These are phyloP conservation scores for Intellagama lesueurii DNA, from an alignment of 2,797 vertebrate genomes.

Conservation along the genomic window DNA sequence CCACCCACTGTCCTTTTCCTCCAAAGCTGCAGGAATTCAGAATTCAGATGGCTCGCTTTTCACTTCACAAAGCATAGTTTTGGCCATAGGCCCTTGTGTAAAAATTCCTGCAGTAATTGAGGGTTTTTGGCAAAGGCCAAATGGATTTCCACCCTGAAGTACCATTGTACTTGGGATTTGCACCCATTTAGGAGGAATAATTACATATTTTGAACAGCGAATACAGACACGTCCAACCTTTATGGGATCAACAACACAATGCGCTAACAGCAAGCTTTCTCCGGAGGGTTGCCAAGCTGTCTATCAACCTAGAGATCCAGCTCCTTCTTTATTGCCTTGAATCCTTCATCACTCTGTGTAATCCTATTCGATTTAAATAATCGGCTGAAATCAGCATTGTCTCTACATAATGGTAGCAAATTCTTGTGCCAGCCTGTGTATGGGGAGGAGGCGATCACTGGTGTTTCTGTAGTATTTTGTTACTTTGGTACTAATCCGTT, in stretches of 20 bases:
- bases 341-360: conserved; percentile 53
- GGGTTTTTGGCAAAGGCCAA: neutral
- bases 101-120: neutral
- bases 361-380: neutral
- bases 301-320: conserved; percentile 55
- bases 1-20: neutral
- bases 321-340: conserved; percentile 48
- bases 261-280: conserved; percentile 24
- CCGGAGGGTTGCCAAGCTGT: conserved; percentile 63
- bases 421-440: neutral
- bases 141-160: neutral
- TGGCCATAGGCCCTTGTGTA: neutral
- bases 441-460: neutral
- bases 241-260: conserved; percentile 52
- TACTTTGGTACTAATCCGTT: neutral
- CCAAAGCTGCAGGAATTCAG: neutral
- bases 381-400: neutral
- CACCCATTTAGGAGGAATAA: conserved; percentile 43
- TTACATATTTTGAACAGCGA: conserved; percentile 45
- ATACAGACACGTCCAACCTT: conserved; percentile 51
- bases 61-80: neutral
- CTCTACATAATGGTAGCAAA: conserved; percentile 15
- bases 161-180: conserved; percentile 40
- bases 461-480: conserved; percentile 17
- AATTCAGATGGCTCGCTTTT: neutral